Base-by-base conservation (phyloP, 92 coral and sea anemone species). In the Plumapathes pennacea region DNA sequence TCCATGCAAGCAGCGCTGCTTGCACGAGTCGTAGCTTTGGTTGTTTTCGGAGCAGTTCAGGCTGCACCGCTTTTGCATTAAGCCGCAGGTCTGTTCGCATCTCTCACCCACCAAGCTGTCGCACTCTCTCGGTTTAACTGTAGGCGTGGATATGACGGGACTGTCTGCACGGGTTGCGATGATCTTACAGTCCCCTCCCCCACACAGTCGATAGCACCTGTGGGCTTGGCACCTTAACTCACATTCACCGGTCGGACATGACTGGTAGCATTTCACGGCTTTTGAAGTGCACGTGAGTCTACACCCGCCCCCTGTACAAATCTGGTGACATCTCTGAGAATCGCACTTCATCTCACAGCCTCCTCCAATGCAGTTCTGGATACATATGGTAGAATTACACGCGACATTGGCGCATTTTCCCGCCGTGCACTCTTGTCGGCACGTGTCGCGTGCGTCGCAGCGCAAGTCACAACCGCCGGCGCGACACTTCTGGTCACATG, bases 201-300 rank as follows among this genome's bases (percentile, higher is more conserved):
- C 46, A 68, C 86, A 80, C 62, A 62, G 54, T 10, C 80, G 81
- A 29, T 62, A 72, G 34, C 86, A 80, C 28, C 68, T 63, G 60
- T 80, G 71, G 10, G 86, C 86, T 46, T 80, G 77, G 47, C 86
- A 80, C 25, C 48, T 9, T 0, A 80, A 27, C 5, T 42, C 64
- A 69, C 86, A 80, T 27, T 71, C 76, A 2, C 86, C 86, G 39
- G 80, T 80, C 3, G 86, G 82, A 44, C 86, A 80, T 48, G 61
- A 71, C 50, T 80, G 86, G 44, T 57, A 62, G 43, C 86, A 80
- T 32, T 64, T 80, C 10, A 50, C 80, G 21, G 72, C 86, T 14
- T 46, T 54, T 8, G 43, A 28, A 14, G 53, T 74, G 43, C 86
- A 71, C 29, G 71, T 49, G 70, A 80, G 62, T 25, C 53, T 68